Evolutionary conservation across 2,797 vertebrate genomes (phyloP), one percentile per base, ranked within the genome.

Genomic region (Leptodon cayanensis): DNA sequence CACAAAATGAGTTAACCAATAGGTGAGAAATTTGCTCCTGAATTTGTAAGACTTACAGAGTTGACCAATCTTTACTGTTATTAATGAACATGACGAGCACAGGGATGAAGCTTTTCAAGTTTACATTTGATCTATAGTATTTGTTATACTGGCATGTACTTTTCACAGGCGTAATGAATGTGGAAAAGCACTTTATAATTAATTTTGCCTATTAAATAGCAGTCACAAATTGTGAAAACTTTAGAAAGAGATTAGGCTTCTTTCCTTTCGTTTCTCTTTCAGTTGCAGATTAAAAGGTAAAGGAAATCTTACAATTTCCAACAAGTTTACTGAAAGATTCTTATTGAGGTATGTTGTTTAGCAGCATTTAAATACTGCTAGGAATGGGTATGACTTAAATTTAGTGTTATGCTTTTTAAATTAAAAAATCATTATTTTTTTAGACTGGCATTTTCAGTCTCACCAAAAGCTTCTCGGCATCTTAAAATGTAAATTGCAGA

Each of bases 401-500:
- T 91, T 94, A 79, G 62, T 93, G 93, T 94, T 90, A 95, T 63
- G 87, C 42, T 91, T 81, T 91, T 95, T 58, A 90, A 97, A 97
- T 97, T 96, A 95, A 98, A 97, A 97, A 97, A 97, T 96, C 70
- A 83, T 97, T 93, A 88, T 96, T 97, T 96, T 96, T 97, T 96
- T 77, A 94, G 96, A 98, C 93, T 97, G 97, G 96, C 97, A 86
- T 98, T 97, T 97, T 97, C 97, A 97, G 96, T 97, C 96, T 97
- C 95, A 95, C 97, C 98, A 96, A 98, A 98, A 98, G 96, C 97
- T 97, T 95, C 94, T 49, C 85, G 3, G 95, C 96, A 97, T 98
- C 98, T 98, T 98, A 98, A 98, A 98, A 98, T 98, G 98, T 98
- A 98, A 98, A 98, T 98, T 98, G 97, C 98, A 82, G 69, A 95